Evolutionary conservation across 2,888 invertebrate species (phyloP).

Genomic region (Calliphora vomitoria): DNA sequence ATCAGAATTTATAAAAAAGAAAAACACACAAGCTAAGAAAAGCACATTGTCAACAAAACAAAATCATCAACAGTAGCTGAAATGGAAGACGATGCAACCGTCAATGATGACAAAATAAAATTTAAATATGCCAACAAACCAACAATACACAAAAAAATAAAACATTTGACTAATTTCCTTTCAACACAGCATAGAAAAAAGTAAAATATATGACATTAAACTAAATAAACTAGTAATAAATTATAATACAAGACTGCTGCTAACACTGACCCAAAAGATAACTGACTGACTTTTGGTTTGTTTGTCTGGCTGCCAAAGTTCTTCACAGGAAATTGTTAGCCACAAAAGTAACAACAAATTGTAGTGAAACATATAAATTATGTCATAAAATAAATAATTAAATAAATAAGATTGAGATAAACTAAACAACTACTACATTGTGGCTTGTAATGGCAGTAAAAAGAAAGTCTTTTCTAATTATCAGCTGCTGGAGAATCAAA

Average conservation of each 20-base stretch:
- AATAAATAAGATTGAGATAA: slow-evolving; percentile 57
- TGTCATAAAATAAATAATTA: slow-evolving; percentile 61
- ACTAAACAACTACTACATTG: not conserved
- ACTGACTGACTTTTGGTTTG: not conserved
- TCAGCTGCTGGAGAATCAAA: slow-evolving; percentile 6
- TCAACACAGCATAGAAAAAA: slow-evolving; percentile 51
- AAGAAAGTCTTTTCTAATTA: slow-evolving; percentile 52
- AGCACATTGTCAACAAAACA: slow-evolving; percentile 32
- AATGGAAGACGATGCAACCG: not conserved
- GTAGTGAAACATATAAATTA: slow-evolving; percentile 61
- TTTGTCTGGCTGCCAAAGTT: not conserved
- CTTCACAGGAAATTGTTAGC: slow-evolving; percentile 65
- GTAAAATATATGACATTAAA: slow-evolving; percentile 5
- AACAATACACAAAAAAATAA: no score
- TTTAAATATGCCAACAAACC: slow-evolving; percentile 19
- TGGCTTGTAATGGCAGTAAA: slow-evolving; percentile 4
- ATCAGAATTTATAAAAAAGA: slow-evolving; percentile 14
- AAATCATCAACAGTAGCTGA: slow-evolving; percentile 26
- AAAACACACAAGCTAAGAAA: not conserved
- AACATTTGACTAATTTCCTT: slow-evolving; percentile 68
- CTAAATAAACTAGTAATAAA: slow-evolving; percentile 43
- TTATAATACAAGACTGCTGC: slow-evolving; percentile 17
- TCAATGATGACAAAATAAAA: slow-evolving; percentile 39
- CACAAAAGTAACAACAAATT: not conserved
- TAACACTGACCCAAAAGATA: not conserved